Conservation (phyloP, 2,113 vertebrate species). For the Paralichthys olivaceus region DNA sequence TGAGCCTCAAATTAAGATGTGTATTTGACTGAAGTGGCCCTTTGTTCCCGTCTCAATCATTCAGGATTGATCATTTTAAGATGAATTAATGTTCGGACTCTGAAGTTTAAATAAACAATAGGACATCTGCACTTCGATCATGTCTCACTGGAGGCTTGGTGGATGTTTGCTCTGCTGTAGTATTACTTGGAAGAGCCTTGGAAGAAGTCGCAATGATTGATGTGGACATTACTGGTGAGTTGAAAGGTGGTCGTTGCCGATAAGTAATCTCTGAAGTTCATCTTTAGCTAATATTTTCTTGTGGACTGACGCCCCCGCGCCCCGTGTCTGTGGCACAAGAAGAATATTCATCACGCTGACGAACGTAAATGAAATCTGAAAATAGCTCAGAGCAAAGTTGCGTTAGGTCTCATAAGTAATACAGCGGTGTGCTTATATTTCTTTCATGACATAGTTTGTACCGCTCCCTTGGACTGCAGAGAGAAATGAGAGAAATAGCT, state of each 20-base stretch:
- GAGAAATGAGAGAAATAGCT: conserved; percentile 64
- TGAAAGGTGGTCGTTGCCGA: conserved; percentile 67
- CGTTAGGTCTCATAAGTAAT: conserved; percentile 78
- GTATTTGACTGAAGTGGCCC: conserved; percentile 9
- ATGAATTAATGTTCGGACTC: conserved; percentile 16
- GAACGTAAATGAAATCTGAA: conserved; percentile 74
- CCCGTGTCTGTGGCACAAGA: conserved; percentile 32
- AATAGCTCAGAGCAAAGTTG: conserved; percentile 78
- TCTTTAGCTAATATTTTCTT: conserved; percentile 63
- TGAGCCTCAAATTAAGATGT: not conserved
- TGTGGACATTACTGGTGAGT: conserved; percentile 47
- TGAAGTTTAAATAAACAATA: conserved; percentile 59
- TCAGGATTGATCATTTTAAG: conserved; percentile 20
- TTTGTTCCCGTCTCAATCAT: conserved; percentile 23
- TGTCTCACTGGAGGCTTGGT: conserved; percentile 32
- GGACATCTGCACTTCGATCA: conserved; percentile 51
- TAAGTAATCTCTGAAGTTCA: conserved; percentile 69
- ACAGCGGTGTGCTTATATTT: conserved; percentile 76
- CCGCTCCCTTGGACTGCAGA: conserved; percentile 42
- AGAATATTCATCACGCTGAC: conserved; percentile 64
- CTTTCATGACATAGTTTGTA: conserved; percentile 75
- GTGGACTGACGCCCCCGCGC: conserved; percentile 35
- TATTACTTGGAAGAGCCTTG: conserved; percentile 11
- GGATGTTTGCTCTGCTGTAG: conserved; percentile 16
- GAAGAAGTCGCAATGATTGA: conserved; percentile 49